These are phyloP conservation scores for Papilio elwesi DNA, from an alignment of 2,888 invertebrate species.

Conservation along the genomic window DNA sequence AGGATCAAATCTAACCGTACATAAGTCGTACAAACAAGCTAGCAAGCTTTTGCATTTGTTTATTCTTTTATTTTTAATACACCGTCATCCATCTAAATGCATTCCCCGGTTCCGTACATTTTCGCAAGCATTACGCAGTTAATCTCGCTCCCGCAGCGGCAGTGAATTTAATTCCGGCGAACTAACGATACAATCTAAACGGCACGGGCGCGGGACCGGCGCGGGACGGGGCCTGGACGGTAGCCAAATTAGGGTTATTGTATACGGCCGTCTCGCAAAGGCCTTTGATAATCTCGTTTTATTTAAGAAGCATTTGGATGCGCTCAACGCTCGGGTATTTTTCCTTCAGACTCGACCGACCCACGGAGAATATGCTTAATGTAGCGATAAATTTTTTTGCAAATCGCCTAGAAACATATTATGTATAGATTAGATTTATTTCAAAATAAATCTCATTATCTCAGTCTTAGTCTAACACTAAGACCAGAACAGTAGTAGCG, in stretches of 20 bases:
- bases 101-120: slow-evolving; percentile 18
- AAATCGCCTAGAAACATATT: slow-evolving; percentile 22
- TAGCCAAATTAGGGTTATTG: slow-evolving; percentile 49
- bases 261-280: slow-evolving; percentile 41
- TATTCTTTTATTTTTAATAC: slow-evolving; percentile 23
- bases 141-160: slow-evolving; percentile 45
- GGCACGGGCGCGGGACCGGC: slow-evolving; percentile 44
- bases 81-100: slow-evolving; percentile 19
- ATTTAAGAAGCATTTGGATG: slow-evolving; percentile 42
- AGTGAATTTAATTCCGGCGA: slow-evolving; percentile 50
- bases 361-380: slow-evolving; percentile 22
- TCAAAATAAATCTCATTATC: not conserved
- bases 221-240: slow-evolving; percentile 42
- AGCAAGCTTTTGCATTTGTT: slow-evolving; percentile 11
- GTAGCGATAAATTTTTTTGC: slow-evolving; percentile 26
- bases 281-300: slow-evolving; percentile 42
- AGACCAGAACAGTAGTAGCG: too few species aligned
- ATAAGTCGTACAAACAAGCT: not conserved
- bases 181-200: slow-evolving; percentile 51
- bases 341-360: slow-evolving; percentile 23
- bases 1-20: not conserved
- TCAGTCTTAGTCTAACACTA: not conserved
- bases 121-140: slow-evolving; percentile 41
- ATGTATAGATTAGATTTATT: not conserved
- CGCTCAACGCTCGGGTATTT: slow-evolving; percentile 31